Evolutionary conservation across 1,140 invertebrate species (phyloP), one percentile per base, ranked within the genome.

Genomic region (Drosophila watanabei): DNA sequence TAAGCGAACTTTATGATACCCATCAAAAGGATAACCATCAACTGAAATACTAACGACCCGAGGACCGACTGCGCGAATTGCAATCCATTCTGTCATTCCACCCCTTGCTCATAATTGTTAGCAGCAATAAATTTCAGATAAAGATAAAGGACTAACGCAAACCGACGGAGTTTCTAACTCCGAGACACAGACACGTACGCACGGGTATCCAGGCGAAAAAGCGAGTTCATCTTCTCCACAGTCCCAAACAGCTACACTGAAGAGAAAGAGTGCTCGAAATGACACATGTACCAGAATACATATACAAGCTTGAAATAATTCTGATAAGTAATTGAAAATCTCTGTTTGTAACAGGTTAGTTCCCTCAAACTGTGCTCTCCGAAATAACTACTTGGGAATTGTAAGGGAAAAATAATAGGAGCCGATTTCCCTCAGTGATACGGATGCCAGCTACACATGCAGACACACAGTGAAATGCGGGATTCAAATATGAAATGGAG

Each of bases 81-180:
- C 56, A 72, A 71, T 37, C 46, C 39, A 32, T 75, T 59, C 37
- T 33, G 2, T 41, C 63, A 71, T 68, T 69, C 48, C 14, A 61
- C 68, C 68, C 54, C 54, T 73, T 73, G 69, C 71, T 73, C 71
- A 75, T 75, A 75, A 75, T 61, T 75, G 71, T 73, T 61, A 60
- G 18, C 56, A 58, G 56, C 71, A 61, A 75, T 75, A 61, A 75
- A 75, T 75, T 73, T 61, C 46, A 33, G 57, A 73, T 75, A 73
- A 73, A 59, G 70, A 75, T 73, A 75, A 75, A 75, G 45, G 56
- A 75, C 68, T 71, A 70, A 75, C 24, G 16, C 68, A 18, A 33
- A 51, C 70, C 49, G 54, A 61, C 68, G 45, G 64, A 54, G 63
- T 48, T 66, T 52, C 68, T 43, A 54, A 45, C 63, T 52, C 48